A percentile compares a stretch with the other conserved stretches of the same genome.
phyloP scores from a whole-genome alignment of 2,797 vertebrate genomes.

The Phrynocephalus forsythii region DNA sequence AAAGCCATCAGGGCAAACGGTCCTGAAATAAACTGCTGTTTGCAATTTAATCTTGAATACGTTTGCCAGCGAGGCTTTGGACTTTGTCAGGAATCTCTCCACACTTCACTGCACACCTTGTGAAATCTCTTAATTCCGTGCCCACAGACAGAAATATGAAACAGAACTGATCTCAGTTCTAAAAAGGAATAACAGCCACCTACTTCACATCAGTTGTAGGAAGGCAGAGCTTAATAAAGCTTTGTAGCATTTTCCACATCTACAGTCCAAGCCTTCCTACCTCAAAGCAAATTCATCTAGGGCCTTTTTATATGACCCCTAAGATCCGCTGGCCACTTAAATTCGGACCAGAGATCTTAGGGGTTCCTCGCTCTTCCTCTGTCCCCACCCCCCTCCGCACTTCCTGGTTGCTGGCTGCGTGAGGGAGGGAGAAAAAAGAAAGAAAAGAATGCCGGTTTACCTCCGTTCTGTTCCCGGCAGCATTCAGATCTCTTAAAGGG shows the following conservation, averaged over 20 bases:
- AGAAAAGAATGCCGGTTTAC: no score
- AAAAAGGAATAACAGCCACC: background rate
- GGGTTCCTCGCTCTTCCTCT: no score
- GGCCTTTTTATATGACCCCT: no score
- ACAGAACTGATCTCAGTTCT: background rate
- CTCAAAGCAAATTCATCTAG: background rate
- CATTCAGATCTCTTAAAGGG: no score
- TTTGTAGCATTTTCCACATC: background rate
- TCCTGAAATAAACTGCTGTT: conserved; percentile 7
- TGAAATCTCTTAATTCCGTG: no score
- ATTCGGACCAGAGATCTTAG: no score
- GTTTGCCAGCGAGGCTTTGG: background rate
- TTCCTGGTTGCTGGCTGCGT: no score
- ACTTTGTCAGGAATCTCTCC: background rate
- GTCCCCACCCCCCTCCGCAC: no score
- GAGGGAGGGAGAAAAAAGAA: no score
- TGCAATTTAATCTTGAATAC: conserved; percentile 14
- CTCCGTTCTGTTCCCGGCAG: no score
- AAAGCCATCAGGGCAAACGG: background rate
- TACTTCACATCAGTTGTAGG: background rate
- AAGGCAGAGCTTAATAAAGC: background rate
- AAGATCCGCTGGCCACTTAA: no score
- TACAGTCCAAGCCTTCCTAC: background rate
- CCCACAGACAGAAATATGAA: background rate
- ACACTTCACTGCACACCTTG: background rate